phyloP scores from a whole-genome alignment of 2,797 vertebrate genomes.

The Argyrosomus regius region DNA sequence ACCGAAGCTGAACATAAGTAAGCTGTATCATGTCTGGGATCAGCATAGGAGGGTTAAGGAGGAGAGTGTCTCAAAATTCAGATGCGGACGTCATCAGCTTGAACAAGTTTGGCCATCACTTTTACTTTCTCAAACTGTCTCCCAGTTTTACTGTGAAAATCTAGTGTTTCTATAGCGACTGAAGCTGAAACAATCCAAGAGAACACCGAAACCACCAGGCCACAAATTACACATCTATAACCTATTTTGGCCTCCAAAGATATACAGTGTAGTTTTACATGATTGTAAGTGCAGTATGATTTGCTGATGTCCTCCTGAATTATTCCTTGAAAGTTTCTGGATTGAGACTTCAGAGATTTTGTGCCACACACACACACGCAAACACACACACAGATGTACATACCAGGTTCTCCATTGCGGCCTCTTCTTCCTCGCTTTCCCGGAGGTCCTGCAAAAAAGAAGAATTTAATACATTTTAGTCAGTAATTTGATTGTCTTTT shows the following conservation, averaged over 20 bases:
- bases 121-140: slow-evolving; percentile 19
- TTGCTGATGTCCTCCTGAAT: slow-evolving; percentile 69
- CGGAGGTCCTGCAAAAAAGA: slow-evolving; percentile 90
- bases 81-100: not conserved
- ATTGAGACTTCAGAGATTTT: slow-evolving; percentile 47
- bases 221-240: slow-evolving; percentile 78
- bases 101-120: slow-evolving; percentile 12
- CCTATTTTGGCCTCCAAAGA: slow-evolving; percentile 70
- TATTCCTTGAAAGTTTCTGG: slow-evolving; percentile 57
- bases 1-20: not conserved
- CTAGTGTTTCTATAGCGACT: slow-evolving; percentile 50
- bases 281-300: slow-evolving; percentile 61
- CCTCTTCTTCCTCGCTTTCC: slow-evolving; percentile 98
- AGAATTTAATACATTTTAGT: slow-evolving; percentile 51
- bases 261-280: slow-evolving; percentile 68
- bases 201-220: slow-evolving; percentile 52
- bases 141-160: slow-evolving; percentile 36
- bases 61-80: slow-evolving; percentile 3
- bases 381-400: slow-evolving; percentile 75
- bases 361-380: slow-evolving; percentile 66
- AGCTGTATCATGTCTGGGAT: slow-evolving; percentile 2
- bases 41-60: not conserved
- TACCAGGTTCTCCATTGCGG: slow-evolving; percentile 96
- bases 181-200: slow-evolving; percentile 48
- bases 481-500: slow-evolving; percentile 56